Evolutionary conservation across 2,888 invertebrate genomes (phyloP).

Genomic region (Sisyra nigra): DNA sequence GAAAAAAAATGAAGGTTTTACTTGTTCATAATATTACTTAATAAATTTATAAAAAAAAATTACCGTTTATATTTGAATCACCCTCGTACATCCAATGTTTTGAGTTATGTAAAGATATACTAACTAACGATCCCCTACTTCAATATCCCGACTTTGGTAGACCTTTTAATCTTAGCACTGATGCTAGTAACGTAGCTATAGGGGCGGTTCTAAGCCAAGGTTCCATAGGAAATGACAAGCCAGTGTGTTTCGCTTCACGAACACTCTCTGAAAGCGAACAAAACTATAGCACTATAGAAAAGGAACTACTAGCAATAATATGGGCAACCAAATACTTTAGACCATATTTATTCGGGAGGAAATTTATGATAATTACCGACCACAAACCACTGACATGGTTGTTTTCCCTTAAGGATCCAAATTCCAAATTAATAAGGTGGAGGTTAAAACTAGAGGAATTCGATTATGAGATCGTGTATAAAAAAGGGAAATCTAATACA

Average conservation of each 20-base stretch:
- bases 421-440: slow-evolving; percentile 10
- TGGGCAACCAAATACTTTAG: slow-evolving; percentile 12
- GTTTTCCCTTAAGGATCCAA: slow-evolving; percentile 7
- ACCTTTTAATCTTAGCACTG: slow-evolving; percentile 17
- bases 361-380: slow-evolving; percentile 12
- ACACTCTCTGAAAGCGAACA: slow-evolving; percentile 6
- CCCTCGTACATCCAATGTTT: slow-evolving; percentile 9
- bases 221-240: slow-evolving; percentile 4
- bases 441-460: slow-evolving; percentile 8
- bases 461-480: slow-evolving; percentile 15
- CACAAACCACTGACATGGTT: slow-evolving; percentile 12
- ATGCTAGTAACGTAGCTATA: slow-evolving; percentile 15
- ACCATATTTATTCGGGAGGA: slow-evolving; percentile 13
- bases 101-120: slow-evolving; percentile 14
- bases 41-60: no score
- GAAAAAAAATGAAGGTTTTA: no score
- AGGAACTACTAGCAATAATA: slow-evolving; percentile 13
- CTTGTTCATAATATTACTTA: no score
- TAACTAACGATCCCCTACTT: slow-evolving; percentile 14
- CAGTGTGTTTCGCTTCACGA: slow-evolving; percentile 10
- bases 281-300: slow-evolving; percentile 10
- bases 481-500: slow-evolving; percentile 17
- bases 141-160: slow-evolving; percentile 15
- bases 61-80: no score
- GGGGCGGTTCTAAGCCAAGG: slow-evolving; percentile 14